phyloP scores from a whole-genome alignment of 2,113 vertebrate genomes.

The Myrmecophaga tridactyla region DNA sequence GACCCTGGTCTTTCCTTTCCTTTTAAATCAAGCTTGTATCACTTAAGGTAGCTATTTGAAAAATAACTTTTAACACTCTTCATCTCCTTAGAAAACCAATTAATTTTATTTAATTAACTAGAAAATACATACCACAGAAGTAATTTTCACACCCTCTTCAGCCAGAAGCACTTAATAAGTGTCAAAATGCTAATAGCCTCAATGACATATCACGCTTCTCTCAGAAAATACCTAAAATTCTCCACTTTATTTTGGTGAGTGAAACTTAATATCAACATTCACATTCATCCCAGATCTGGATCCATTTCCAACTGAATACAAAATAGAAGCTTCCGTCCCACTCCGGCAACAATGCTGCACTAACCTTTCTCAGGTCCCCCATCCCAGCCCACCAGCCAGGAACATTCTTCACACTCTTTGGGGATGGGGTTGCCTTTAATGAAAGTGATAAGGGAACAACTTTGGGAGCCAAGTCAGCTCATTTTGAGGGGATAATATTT shows the following conservation, averaged over 20 bases:
- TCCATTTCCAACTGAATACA: conserved; percentile 9
- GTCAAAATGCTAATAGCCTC: neutral
- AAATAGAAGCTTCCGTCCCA: neutral
- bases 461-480: neutral
- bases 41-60: neutral
- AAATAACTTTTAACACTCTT: neutral
- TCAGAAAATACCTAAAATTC: conserved; percentile 25
- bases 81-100: conserved; percentile 15
- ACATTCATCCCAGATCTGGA: neutral
- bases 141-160: conserved; percentile 37
- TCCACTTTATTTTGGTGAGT: neutral
- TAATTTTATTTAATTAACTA: conserved; percentile 45
- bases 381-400: neutral
- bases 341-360: neutral
- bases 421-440: neutral
- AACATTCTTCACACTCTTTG: neutral
- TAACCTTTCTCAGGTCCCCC: too few species aligned
- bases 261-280: conserved; percentile 11
- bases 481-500: neutral
- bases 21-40: neutral
- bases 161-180: neutral
- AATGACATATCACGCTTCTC: neutral
- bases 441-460: neutral
- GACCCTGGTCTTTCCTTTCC: neutral
- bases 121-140: neutral